phyloP scores from a whole-genome alignment of 2,888 invertebrate species.

The Sphinx pinastri region DNA sequence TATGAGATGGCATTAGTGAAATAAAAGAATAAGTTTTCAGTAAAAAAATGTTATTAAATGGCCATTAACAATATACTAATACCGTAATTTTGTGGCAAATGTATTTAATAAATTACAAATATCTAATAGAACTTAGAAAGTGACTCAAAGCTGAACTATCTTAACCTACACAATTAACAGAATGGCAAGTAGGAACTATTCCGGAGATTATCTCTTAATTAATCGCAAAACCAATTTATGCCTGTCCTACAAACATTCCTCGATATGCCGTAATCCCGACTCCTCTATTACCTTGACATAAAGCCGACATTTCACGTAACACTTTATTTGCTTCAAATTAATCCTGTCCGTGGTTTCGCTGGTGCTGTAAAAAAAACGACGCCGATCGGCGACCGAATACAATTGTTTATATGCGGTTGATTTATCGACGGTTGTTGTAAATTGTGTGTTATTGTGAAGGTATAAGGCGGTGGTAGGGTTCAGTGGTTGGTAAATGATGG shows the following conservation, averaged over 20 bases:
- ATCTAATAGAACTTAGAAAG: neutral
- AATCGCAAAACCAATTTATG: conserved; percentile 6
- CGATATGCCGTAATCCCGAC: conserved; percentile 4
- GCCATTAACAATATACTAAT: too few species aligned
- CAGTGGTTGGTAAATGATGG: conserved; percentile 36
- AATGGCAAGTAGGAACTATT: conserved; percentile 5
- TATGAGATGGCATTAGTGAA: too few species aligned
- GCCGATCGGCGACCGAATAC: conserved; percentile 54
- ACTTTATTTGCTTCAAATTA: conserved; percentile 77
- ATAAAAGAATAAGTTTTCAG: too few species aligned
- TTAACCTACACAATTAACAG: neutral
- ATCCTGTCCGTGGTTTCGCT: conserved; percentile 78
- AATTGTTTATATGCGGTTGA: conserved; percentile 36
- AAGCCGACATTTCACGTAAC: conserved; percentile 53
- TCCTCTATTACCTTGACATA: conserved; percentile 16
- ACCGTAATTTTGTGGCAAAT: too few species aligned
- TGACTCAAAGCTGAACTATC: neutral
- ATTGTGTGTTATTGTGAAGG: conserved; percentile 39
- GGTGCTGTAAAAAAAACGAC: conserved; percentile 69
- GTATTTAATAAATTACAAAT: too few species aligned
- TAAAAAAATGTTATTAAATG: too few species aligned
- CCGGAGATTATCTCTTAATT: conserved; percentile 8
- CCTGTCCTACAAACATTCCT: neutral
- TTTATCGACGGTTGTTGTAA: conserved; percentile 32
- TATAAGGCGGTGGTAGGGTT: conserved; percentile 36